Evolutionary conservation across 2,113 vertebrate species (phyloP).

Genomic region (Heterotis niloticus): DNA sequence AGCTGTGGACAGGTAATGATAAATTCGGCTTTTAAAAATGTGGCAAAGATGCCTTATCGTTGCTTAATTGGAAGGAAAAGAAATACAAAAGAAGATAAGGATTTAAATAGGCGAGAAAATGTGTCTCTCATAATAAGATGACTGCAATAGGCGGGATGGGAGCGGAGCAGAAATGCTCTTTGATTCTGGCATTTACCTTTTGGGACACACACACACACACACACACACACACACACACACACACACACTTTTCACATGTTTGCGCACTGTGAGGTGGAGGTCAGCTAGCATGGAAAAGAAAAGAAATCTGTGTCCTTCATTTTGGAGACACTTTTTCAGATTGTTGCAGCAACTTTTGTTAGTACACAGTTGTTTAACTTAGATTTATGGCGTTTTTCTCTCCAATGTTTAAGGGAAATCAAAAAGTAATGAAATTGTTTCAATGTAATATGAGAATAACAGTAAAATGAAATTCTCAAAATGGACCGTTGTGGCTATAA

Average conservation of each 20-base stretch:
- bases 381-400: background rate
- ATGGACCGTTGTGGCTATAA: background rate
- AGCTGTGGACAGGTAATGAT: constrained; percentile 69
- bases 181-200: constrained; percentile 6
- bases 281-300: background rate
- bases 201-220: no score
- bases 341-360: background rate
- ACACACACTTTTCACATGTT: constrained; percentile 1
- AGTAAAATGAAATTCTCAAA: background rate
- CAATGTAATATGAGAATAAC: no score
- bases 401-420: background rate
- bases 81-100: constrained; percentile 16
- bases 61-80: constrained; percentile 17
- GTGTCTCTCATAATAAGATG: constrained; percentile 14
- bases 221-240: no score
- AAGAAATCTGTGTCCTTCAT: background rate
- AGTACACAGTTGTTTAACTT: background rate
- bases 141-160: background rate
- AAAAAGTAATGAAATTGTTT: background rate
- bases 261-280: constrained; percentile 8
- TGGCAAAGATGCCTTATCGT: constrained; percentile 17
- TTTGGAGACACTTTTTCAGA: background rate
- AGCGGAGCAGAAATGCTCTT: background rate
- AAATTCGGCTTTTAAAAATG: constrained; percentile 20
- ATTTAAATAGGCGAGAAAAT: constrained; percentile 4